Base-by-base conservation (phyloP, 2,113 vertebrate genomes). In the Lathamus discolor region DNA sequence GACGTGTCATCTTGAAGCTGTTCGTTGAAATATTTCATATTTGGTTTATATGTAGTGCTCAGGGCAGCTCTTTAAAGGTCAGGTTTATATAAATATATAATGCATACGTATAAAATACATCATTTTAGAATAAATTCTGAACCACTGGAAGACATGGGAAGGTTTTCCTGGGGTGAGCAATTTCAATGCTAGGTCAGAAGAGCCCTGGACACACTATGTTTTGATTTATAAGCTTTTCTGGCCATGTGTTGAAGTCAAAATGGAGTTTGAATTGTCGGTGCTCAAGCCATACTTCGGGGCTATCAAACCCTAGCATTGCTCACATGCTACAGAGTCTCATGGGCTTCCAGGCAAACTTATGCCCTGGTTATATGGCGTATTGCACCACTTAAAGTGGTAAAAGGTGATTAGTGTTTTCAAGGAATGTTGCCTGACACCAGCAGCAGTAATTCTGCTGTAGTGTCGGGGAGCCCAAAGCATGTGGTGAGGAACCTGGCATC, bases 61-160 rank as follows among this genome's bases (percentile, higher is more conserved):
- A 59, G 25, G 68, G 51, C 46, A 82, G 41, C 81, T 78, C 84
- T 87, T 67, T 46, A 84, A 92, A 94, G 55, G 84, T 89, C 74
- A 75, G 17, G 24, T 79, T 91, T 86, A 52, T 84, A 54, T 31
- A 87, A 83, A 83, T 46, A 51, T 17, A 3, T 41, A 44, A 77
- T 41, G 33, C 41, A 11, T 33, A 28, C n/a, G 17, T 80, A 62
- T 62, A n/a, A 83, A 88, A 62, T 13, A 66, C 8, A n/a, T 63
- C 0, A 19, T 35, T 69, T 68, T 25, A 48, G 61, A 52, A 74
- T 57, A 74, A 44, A 59, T 69, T 77, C 19, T 10, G 73, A 81
- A 39, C 5, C 16, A 11, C 48, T 61, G 33, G 39, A 86, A 83
- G 83, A 70, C 9, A 48, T 4, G 24, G 39, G 37, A n/a, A 74